These are phyloP conservation scores for Heterohyrax brucei DNA, from an alignment of 2,797 vertebrate species.

Conservation along the genomic window DNA sequence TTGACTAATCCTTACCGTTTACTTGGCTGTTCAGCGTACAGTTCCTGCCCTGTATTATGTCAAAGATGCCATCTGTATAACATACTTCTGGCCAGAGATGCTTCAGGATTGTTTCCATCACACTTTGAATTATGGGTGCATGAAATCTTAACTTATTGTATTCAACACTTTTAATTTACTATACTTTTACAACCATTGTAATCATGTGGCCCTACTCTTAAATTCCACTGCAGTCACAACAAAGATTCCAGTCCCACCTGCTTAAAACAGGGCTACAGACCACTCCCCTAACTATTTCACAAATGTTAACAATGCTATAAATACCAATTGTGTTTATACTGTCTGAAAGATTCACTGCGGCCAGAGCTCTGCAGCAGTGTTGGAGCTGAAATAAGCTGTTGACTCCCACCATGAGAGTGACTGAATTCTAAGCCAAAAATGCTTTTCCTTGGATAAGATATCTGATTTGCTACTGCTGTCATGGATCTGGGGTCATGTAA, in stretches of 20 bases:
- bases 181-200: constrained; percentile 68
- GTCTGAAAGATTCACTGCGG: constrained; percentile 91
- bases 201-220: constrained; percentile 78
- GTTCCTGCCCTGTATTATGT: constrained; percentile 83
- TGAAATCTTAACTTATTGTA: constrained; percentile 75
- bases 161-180: constrained; percentile 83
- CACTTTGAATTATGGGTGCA: constrained; percentile 71
- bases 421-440: constrained; percentile 90
- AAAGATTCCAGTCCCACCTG: constrained; percentile 87
- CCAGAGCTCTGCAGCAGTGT: constrained; percentile 85
- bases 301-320: constrained; percentile 92
- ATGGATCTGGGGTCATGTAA: constrained; percentile 90
- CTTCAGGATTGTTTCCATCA: constrained; percentile 80
- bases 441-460: constrained; percentile 91
- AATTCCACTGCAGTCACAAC: constrained; percentile 84
- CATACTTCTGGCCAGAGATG: constrained; percentile 85
- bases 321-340: constrained; percentile 91
- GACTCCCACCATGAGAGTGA: constrained; percentile 89
- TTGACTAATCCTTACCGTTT: constrained; percentile 84
- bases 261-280: constrained; percentile 83
- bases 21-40: constrained; percentile 86
- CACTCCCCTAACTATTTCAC: constrained; percentile 89
- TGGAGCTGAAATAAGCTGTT: constrained; percentile 89
- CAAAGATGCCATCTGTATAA: constrained; percentile 87
- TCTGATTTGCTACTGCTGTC: constrained; percentile 91